A percentile compares a stretch with the other conserved stretches of the same genome.
phyloP scores from a whole-genome alignment of 2,113 vertebrate genomes.

The Neodontobutis hainanensis region DNA sequence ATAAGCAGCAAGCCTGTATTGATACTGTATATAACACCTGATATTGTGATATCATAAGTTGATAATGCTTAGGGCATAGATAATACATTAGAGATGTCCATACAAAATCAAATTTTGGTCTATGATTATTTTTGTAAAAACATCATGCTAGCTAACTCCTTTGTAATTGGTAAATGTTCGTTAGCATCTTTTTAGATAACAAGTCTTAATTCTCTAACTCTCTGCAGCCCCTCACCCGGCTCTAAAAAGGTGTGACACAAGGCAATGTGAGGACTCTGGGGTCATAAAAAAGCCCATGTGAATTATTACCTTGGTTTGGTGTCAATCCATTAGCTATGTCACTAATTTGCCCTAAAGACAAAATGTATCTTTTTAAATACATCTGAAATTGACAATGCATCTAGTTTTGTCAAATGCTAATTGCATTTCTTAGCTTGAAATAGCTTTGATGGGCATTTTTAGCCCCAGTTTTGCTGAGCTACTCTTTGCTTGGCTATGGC shows the following conservation, averaged over 20 bases:
- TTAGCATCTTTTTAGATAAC: too few species aligned
- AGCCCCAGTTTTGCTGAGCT: slow-evolving; percentile 18
- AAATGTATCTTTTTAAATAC: slow-evolving; percentile 53
- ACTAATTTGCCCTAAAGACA: slow-evolving; percentile 60
- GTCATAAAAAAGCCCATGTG: slow-evolving; percentile 44
- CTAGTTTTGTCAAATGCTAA: slow-evolving; percentile 43
- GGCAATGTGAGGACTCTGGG: slow-evolving; percentile 28
- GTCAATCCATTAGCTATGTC: slow-evolving; percentile 63
- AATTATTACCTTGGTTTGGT: slow-evolving; percentile 64
- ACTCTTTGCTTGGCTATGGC: slow-evolving; percentile 28
- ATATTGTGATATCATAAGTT: too few species aligned
- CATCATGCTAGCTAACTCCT: too few species aligned
- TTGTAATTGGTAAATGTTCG: too few species aligned
- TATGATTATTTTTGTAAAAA: too few species aligned
- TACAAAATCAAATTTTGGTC: too few species aligned
- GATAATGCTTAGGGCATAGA: too few species aligned
- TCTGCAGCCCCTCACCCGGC: background rate
- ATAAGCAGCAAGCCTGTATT: too few species aligned
- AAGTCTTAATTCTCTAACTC: background rate
- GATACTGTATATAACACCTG: too few species aligned
- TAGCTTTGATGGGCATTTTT: slow-evolving; percentile 42
- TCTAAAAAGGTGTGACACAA: slow-evolving; percentile 35
- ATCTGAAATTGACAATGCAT: slow-evolving; percentile 42
- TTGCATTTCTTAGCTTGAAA: slow-evolving; percentile 47
- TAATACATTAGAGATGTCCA: too few species aligned